phyloP scores from a whole-genome alignment of 2,888 invertebrate species.

The Leucophora obtusa region DNA sequence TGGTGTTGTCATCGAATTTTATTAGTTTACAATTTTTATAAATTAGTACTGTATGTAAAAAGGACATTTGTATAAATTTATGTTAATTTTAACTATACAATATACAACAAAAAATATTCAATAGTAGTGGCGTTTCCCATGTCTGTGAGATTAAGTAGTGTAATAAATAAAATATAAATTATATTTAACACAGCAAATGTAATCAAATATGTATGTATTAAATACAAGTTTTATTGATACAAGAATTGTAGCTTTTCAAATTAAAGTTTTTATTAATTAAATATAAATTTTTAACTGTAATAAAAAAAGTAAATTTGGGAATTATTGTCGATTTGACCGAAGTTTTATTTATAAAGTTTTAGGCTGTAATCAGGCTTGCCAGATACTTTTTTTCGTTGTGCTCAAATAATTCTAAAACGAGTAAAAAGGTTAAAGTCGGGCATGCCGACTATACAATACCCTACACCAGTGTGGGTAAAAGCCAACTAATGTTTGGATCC shows the following conservation, averaged over 20 bases:
- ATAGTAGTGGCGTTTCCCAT: conserved; percentile 1
- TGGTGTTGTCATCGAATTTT: conserved; percentile 63
- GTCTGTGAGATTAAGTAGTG: conserved; percentile 29
- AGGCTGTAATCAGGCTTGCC: too few relatives aligned
- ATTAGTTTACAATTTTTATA: conserved; percentile 67
- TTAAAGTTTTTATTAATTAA: conserved; percentile 20
- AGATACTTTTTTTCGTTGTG: too few relatives aligned
- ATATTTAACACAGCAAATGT: conserved; percentile 34
- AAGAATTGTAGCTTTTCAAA: conserved; percentile 9
- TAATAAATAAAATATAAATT: conserved; percentile 58
- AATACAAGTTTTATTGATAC: conserved; percentile 36
- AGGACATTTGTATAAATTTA: conserved; percentile 42
- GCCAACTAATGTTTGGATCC: too few relatives aligned
- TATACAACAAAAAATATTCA: neutral
- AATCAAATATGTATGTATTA: conserved; percentile 38
- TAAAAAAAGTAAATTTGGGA: too few relatives aligned
- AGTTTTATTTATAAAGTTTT: too few relatives aligned
- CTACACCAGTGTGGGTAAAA: too few relatives aligned
- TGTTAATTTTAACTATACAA: conserved; percentile 40
- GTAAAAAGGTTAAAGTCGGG: too few relatives aligned
- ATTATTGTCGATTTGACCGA: too few relatives aligned
- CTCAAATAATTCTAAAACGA: too few relatives aligned
- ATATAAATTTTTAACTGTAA: too few relatives aligned
- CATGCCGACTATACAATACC: too few relatives aligned
- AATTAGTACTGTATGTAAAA: conserved; percentile 59